Evolutionary conservation across 2,888 invertebrate species (phyloP), one percentile per base, ranked within the genome.

Genomic region (Lasioglossum marginatum): DNA sequence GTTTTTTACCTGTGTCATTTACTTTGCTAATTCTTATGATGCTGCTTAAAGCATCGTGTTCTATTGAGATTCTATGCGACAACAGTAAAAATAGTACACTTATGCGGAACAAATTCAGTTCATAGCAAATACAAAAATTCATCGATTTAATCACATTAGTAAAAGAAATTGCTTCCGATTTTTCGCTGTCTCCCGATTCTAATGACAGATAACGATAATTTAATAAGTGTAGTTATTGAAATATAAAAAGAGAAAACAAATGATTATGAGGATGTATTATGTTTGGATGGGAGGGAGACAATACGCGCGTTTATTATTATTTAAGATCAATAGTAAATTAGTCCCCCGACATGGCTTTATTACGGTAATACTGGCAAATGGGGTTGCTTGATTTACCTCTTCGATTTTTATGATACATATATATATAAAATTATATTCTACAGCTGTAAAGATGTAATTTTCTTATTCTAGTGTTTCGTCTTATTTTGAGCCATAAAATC

Each of bases 21-120:
- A 74, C 73, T 52, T 77, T 48, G 72, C 43, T 71, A 66, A 70
- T 52, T 68, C 37, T 14, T n/a, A 19, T 60, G 5, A 52, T 34
- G n/a, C 60, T 23, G 5, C 5, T 31, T 5, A 37, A 31, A 52
- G 71, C 43, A 70, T 72, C 73, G 16, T 73, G 16, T 77, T 83
- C 19, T 4, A 34, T 27, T 27, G 48, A 73, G 10, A 19, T 68
- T 37, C 66, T 27, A 60, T 27, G 60, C 27, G 14, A 2, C 5
- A 60, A 60, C 12, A 60, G 60, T 27, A 60, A 60, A 37, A 85
- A 83, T 60, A 19, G 31, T 27, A 74, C 60, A 60, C 77, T 80
- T 85, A 48, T 77, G 83, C 48, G 52, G 48, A 80, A 85, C 73
- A 79, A 85, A 84, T 79, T 57, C 19, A 60, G 52, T 37, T 76